Conservation (phyloP, 2,113 vertebrate genomes). For the Carassius gibelio region DNA sequence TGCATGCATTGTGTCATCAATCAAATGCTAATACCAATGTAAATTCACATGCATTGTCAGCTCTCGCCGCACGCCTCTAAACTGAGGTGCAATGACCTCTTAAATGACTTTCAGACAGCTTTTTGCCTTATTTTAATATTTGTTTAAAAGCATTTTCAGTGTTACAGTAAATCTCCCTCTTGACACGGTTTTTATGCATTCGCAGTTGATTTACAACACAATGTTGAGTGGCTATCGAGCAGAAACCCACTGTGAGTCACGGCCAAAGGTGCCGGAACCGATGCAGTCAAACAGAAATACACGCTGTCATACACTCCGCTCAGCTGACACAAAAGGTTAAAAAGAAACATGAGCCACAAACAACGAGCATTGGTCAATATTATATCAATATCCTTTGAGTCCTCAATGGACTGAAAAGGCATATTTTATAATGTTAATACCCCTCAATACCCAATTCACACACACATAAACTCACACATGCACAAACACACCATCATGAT, state of each 20-base stretch:
- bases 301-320: slow-evolving; percentile 58
- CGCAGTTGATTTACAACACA: slow-evolving; percentile 75
- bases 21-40: slow-evolving; percentile 71
- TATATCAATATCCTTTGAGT: slow-evolving; percentile 78
- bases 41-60: slow-evolving; percentile 68
- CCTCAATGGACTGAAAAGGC: slow-evolving; percentile 72
- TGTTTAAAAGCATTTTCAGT: slow-evolving; percentile 75
- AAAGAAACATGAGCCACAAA: slow-evolving; percentile 66
- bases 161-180: slow-evolving; percentile 71
- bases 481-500: slow-evolving; percentile 67
- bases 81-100: slow-evolving; percentile 60
- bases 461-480: slow-evolving; percentile 31
- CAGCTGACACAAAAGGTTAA: slow-evolving; percentile 64
- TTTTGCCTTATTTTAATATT: slow-evolving; percentile 78
- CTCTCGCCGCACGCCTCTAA: slow-evolving; percentile 50
- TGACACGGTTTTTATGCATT: slow-evolving; percentile 75
- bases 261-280: slow-evolving; percentile 69
- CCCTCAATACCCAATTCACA: slow-evolving; percentile 54
- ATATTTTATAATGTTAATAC: slow-evolving; percentile 65
- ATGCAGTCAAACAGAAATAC: slow-evolving; percentile 63
- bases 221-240: slow-evolving; percentile 74
- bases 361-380: slow-evolving; percentile 72
- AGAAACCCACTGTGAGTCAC: slow-evolving; percentile 72
- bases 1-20: slow-evolving; percentile 64
- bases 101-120: slow-evolving; percentile 65